Conservation (phyloP, 1,140 invertebrate genomes). For the Coenobita brevimanus region DNA sequence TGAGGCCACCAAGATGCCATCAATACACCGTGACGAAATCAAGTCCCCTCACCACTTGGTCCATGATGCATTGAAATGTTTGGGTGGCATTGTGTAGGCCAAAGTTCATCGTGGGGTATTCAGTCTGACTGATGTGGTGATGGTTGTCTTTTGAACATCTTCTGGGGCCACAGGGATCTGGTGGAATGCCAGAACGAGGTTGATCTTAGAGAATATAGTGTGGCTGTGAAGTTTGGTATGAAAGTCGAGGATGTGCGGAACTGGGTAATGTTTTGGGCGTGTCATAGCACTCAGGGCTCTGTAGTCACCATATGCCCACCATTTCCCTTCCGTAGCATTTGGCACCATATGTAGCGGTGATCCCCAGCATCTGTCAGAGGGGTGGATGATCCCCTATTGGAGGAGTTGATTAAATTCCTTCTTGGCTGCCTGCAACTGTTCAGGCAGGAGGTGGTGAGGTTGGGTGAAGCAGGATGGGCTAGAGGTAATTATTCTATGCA, state of each 20-base stretch:
- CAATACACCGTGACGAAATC: constrained; percentile 72
- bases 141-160: constrained; percentile 69
- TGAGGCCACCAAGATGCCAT: constrained; percentile 74
- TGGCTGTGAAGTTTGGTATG: background rate
- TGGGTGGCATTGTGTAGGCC: constrained; percentile 73
- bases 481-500: too few relatives aligned
- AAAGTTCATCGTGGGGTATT: constrained; percentile 74
- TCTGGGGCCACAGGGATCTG: constrained; percentile 67
- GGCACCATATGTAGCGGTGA: too few relatives aligned
- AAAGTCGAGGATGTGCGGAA: background rate
- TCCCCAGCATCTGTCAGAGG: too few relatives aligned
- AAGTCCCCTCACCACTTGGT: constrained; percentile 71
- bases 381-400: too few relatives aligned
- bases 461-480: too few relatives aligned
- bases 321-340: too few relatives aligned
- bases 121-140: constrained; percentile 71
- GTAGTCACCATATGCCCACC: background rate
- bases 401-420: too few relatives aligned
- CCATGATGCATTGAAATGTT: constrained; percentile 73
- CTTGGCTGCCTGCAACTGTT: too few relatives aligned
- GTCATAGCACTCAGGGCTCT: background rate
- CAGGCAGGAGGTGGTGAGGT: too few relatives aligned
- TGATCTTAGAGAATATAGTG: constrained; percentile 11
- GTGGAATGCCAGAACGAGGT: constrained; percentile 68
- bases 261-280: background rate